A percentile compares a stretch with the other conserved stretches of the same genome.
These are phyloP conservation scores for Oxyscelio sp. DNA, from an alignment of 2,888 invertebrate species.

Conservation along the genomic window DNA sequence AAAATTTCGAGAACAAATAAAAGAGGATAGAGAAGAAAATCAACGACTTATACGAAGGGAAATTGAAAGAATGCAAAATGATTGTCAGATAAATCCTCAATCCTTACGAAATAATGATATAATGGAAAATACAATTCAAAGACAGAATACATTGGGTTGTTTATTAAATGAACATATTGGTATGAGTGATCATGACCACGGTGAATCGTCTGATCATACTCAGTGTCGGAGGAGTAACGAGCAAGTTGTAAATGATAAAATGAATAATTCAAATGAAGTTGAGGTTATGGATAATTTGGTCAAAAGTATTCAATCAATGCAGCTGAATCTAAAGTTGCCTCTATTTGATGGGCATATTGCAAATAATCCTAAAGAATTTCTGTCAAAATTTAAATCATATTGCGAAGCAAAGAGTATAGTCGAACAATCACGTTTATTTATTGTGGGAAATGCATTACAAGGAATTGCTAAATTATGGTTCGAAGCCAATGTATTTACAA, in stretches of 20 bases:
- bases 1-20: background rate
- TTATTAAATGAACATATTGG: no score
- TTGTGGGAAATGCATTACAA: background rate
- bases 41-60: background rate
- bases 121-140: no score
- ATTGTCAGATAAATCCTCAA: background rate
- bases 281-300: background rate
- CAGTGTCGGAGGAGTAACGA: background rate
- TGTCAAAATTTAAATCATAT: background rate
- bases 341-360: background rate
- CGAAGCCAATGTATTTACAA: conserved; percentile 11
- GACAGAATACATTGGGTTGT: no score
- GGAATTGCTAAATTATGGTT: background rate
- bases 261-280: background rate
- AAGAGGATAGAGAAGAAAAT: background rate
- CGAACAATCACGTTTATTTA: background rate
- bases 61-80: background rate
- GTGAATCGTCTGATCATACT: no score
- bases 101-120: no score
- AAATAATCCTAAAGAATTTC: background rate
- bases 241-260: background rate
- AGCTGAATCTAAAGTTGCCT: background rate
- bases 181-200: background rate
- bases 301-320: background rate
- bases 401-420: background rate